Evolutionary conservation across 2,797 vertebrate genomes (phyloP).

Genomic region (Gila robusta): DNA sequence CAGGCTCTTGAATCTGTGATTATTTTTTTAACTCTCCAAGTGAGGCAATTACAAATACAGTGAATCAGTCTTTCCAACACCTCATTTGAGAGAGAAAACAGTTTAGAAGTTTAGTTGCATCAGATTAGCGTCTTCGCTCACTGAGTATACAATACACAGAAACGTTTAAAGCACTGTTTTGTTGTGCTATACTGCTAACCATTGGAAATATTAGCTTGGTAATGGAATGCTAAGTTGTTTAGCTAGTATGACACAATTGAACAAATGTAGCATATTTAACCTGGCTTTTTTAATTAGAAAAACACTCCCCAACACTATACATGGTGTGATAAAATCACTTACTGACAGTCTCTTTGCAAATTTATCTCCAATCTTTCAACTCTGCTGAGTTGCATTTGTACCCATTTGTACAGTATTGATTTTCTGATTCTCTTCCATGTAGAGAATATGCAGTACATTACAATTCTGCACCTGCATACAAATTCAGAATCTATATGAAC

Average conservation of each 20-base stretch:
- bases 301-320: neutral
- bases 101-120: neutral
- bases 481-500: neutral
- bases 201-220: neutral
- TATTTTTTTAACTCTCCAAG: neutral
- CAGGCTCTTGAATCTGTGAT: neutral
- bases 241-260: neutral
- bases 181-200: neutral
- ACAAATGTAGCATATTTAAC: neutral
- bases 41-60: neutral
- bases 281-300: neutral
- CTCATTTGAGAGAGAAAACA: neutral
- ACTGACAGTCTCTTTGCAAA: neutral
- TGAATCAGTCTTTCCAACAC: neutral
- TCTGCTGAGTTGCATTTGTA: constrained; percentile 7
- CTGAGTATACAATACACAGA: neutral
- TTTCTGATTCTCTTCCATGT: constrained; percentile 1
- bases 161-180: neutral
- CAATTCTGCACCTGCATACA: neutral
- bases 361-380: neutral
- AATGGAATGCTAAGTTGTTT: neutral
- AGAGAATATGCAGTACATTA: neutral
- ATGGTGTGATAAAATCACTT: neutral
- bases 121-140: neutral
- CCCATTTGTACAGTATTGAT: constrained; percentile 35